Conservation (phyloP, 2,888 invertebrate genomes). For the Plebejus anna region DNA sequence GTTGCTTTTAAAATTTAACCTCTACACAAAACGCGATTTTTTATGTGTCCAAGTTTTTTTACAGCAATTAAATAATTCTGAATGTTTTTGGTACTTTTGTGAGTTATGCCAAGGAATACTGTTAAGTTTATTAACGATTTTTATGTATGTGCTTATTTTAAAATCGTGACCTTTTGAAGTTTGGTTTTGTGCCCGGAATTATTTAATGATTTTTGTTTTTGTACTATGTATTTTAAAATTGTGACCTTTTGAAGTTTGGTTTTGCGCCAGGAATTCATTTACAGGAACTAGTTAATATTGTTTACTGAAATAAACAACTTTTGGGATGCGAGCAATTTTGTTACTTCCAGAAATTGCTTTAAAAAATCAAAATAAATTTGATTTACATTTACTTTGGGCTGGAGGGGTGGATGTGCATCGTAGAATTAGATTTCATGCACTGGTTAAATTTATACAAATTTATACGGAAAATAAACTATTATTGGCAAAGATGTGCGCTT, state of each 20-base stretch:
- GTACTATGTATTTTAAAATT: too few relatives aligned
- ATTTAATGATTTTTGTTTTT: not conserved
- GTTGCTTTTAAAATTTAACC: slow-evolving; percentile 27
- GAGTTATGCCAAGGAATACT: not conserved
- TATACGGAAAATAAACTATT: not conserved
- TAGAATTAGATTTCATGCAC: not conserved
- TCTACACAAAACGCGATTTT: slow-evolving; percentile 12
- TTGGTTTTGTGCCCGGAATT: too few relatives aligned
- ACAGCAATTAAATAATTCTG: not conserved
- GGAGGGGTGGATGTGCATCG: not conserved
- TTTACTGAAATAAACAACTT: not conserved
- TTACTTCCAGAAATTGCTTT: not conserved
- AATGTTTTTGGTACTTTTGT: not conserved
- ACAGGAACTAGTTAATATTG: not conserved
- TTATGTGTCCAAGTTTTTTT: not conserved
- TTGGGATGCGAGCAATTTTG: not conserved
- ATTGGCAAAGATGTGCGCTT: not conserved
- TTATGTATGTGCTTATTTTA: too few relatives aligned
- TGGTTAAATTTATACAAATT: not conserved
- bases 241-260: too few relatives aligned
- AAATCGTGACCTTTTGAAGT: too few relatives aligned
- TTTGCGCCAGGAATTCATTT: not conserved
- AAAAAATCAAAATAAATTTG: not conserved
- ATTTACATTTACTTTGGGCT: not conserved
- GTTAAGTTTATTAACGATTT: not conserved